Conservation (phyloP, 2,797 vertebrate species). For the Diplodus sargus region DNA sequence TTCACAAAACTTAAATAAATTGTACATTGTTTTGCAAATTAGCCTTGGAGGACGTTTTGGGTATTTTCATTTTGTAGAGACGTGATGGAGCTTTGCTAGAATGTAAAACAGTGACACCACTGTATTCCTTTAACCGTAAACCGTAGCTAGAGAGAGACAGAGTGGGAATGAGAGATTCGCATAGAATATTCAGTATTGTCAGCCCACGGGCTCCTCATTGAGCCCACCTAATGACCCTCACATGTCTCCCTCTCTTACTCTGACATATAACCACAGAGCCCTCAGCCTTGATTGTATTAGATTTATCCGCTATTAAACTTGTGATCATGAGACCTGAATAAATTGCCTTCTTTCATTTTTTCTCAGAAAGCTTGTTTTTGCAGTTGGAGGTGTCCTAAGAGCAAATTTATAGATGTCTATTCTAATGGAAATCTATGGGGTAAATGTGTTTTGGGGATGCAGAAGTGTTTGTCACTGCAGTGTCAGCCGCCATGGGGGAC, state of each 20-base stretch:
- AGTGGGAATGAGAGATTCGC: slow-evolving; percentile 7
- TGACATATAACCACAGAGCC: slow-evolving; percentile 63
- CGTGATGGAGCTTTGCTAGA: slow-evolving; percentile 32
- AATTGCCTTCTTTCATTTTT: slow-evolving; percentile 54
- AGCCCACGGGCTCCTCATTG: slow-evolving; percentile 54
- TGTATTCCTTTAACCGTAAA: slow-evolving; percentile 48
- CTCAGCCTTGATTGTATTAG: slow-evolving; percentile 61
- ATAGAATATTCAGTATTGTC: slow-evolving; percentile 46
- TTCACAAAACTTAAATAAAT: slow-evolving; percentile 51
- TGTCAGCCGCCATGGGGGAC: too few species aligned
- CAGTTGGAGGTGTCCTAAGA: background rate
- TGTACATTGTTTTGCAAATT: slow-evolving; percentile 43
- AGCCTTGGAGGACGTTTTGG: slow-evolving; percentile 45
- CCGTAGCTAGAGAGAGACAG: slow-evolving; percentile 8
- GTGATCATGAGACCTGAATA: slow-evolving; percentile 71
- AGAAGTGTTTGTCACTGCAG: too few species aligned
- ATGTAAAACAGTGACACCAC: slow-evolving; percentile 46
- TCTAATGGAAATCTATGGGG: background rate
- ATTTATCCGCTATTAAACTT: slow-evolving; percentile 65
- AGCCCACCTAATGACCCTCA: slow-evolving; percentile 75
- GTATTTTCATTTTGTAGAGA: slow-evolving; percentile 34
- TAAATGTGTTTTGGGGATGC: background rate
- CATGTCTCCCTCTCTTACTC: slow-evolving; percentile 69
- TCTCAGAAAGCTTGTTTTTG: slow-evolving; percentile 36
- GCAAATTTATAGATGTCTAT: background rate